Evolutionary conservation across 2,797 vertebrate species (phyloP), one percentile per base, ranked within the genome.

Genomic region (Odontamblyopus lacepedii): DNA sequence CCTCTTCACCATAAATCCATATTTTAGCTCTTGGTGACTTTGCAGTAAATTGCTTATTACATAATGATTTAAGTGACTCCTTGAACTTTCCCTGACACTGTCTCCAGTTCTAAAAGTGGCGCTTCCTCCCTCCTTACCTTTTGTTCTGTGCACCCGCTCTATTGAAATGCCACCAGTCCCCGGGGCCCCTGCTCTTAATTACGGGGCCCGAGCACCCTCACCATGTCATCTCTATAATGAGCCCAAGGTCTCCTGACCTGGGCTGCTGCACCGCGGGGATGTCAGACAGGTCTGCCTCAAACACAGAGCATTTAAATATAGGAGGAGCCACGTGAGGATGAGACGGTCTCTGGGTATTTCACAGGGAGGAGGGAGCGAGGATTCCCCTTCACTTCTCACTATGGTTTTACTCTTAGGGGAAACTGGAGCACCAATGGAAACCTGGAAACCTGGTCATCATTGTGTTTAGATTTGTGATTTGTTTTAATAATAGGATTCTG

Each of bases 171-270:
- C 83, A 75, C 74, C 80, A 68, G 72, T 70, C 85, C 76, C 76
- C 32, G 35, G 87, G 72, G 76, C 44, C 62, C 57, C 68, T 78
- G 88, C 79, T 79, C 83, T 88, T 89, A 86, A 90, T 90, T 88
- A 92, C 77, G 91, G 82, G 85, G 78, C 87, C 84, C 84, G 59
- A 35, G 66, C 80, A 72, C 79, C 84, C 71, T 79, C 78, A 61
- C 80, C 63, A 41, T 84, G 78, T 84, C 83, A 77, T 84, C 72
- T 88, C 70, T 81, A 83, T 93, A 91, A 92, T 92, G 87, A 92
- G 90, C 78, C 90, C 72, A 63, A 73, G 84, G 74, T 87, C 87
- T 87, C 83, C 23, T 67, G 85, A 92, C 92, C 88, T 82, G 60
- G 11, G 78, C 44, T 79, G 19, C 69, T 68, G 76, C 84, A 62